Evolutionary conservation across 2,797 vertebrate genomes (phyloP), one percentile per base, ranked within the genome.

Genomic region (Graptemys geographica): DNA sequence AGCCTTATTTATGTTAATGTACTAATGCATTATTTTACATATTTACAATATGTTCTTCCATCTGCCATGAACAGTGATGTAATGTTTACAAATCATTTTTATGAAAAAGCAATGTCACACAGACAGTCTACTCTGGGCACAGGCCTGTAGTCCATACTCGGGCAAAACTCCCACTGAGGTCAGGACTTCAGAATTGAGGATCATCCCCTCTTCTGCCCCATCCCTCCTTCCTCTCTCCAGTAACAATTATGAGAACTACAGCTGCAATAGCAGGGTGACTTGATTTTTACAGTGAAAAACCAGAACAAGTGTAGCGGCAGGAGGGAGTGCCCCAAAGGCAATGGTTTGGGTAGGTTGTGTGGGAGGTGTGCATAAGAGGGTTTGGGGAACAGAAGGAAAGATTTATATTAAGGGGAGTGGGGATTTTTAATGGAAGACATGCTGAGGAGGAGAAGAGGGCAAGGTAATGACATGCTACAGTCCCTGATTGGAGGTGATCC

Each of bases 1-100:
- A 96, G 83, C 62, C 94, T 90, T 95, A 97, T 97, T 98, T 98
- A 97, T 96, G 92, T 96, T 97, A 98, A 97, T 95, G 56, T 96
- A 92, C 90, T 88, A 83, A 57, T 93, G 88, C 90, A 91, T 95
- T 97, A 94, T 96, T 98, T 97, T 98, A 96, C 81, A 31, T 97
- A 96, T 96, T 97, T 98, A 95, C 83, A 97, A 89, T 95, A 91
- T 95, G 93, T 90, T 97, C 84, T 97, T 97, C 91, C 86, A 52
- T 91, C 78, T 90, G 51, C 78, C 85, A 81, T 44, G 74, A 91
- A 94, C 90, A 87, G 8, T 82, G 93, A 87, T 90, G 65, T 91
- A 91, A 93, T 28, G 79, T 85, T 93, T 92, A 91, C 44, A 97
- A 93, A 85, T 81, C 49, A 59, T 6, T 52, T 84, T 52, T 92